A percentile compares a stretch with the other conserved stretches of the same genome.
Evolutionary conservation across 1,140 invertebrate species (phyloP).

Genomic region (Acromyrmex echinatior): DNA sequence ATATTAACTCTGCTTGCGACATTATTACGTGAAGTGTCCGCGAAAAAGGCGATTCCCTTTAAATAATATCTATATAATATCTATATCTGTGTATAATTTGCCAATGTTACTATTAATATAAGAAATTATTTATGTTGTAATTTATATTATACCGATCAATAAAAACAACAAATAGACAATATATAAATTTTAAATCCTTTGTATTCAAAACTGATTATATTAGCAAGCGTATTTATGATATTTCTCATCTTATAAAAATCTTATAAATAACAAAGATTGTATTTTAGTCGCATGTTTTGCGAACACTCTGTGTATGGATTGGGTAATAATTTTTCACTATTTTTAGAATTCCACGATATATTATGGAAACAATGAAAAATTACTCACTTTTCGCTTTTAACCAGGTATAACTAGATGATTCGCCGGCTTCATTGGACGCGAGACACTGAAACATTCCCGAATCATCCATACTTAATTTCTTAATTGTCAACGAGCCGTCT

Average conservation of each 20-base stretch:
- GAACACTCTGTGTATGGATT: neutral
- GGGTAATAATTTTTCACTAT: conserved; percentile 5
- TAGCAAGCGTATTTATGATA: conserved; percentile 5
- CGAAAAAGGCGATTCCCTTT: conserved; percentile 13
- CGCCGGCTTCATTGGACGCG: conserved; percentile 95
- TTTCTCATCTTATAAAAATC: neutral
- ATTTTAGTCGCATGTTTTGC: conserved; percentile 6
- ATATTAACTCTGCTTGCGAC: conserved; percentile 56
- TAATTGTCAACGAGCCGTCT: conserved; percentile 94
- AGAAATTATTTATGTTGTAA: neutral
- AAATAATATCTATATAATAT: neutral
- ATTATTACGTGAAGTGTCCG: conserved; percentile 30
- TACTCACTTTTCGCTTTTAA: conserved; percentile 98
- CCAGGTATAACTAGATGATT: conserved; percentile 96
- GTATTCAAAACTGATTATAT: conserved; percentile 1
- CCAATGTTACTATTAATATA: conserved; percentile 5
- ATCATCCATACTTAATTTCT: conserved; percentile 93
- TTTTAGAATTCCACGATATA: neutral
- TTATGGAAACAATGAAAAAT: neutral
- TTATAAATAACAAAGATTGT: neutral
- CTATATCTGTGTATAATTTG: neutral
- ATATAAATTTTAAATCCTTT: neutral
- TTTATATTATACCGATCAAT: neutral
- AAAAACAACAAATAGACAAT: neutral
- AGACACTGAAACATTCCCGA: conserved; percentile 98